Conservation (phyloP, 2,113 vertebrate species). For the Macaca mulatta region DNA sequence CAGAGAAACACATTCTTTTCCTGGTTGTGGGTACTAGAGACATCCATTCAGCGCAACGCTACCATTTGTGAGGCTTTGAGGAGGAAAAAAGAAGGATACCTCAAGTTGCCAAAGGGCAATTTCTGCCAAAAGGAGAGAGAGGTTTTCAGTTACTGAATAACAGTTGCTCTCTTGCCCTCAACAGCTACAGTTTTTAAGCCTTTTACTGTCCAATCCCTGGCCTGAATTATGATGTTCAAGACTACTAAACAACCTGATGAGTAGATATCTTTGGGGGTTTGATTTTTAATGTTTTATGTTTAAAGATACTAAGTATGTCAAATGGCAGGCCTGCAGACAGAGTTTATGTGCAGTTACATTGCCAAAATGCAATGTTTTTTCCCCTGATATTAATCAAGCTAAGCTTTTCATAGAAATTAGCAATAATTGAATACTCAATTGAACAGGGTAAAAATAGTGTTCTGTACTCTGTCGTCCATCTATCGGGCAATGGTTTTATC, state of each 20-base stretch:
- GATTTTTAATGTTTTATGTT: neutral
- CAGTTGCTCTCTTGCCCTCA: neutral
- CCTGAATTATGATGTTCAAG: neutral
- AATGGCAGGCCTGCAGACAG: neutral
- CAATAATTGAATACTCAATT: neutral
- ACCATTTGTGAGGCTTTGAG: conserved; percentile 34
- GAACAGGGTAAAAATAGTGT: neutral
- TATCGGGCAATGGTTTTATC: neutral
- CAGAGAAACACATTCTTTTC: conserved; percentile 15
- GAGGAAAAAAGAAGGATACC: neutral
- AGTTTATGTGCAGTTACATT: neutral
- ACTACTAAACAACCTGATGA: neutral
- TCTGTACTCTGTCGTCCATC: neutral
- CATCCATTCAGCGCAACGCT: conserved; percentile 46
- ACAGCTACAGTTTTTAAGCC: neutral
- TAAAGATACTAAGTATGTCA: neutral
- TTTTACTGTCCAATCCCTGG: neutral
- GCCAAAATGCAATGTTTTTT: neutral
- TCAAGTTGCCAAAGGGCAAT: conserved; percentile 33
- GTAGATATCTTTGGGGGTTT: neutral
- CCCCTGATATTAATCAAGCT: neutral
- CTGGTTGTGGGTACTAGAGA: conserved; percentile 37
- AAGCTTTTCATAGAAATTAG: neutral
- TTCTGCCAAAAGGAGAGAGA: conserved; percentile 1
- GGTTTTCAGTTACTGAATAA: neutral